Evolutionary conservation across 2,888 invertebrate genomes (phyloP).

Genomic region (Thelaira solivaga): DNA sequence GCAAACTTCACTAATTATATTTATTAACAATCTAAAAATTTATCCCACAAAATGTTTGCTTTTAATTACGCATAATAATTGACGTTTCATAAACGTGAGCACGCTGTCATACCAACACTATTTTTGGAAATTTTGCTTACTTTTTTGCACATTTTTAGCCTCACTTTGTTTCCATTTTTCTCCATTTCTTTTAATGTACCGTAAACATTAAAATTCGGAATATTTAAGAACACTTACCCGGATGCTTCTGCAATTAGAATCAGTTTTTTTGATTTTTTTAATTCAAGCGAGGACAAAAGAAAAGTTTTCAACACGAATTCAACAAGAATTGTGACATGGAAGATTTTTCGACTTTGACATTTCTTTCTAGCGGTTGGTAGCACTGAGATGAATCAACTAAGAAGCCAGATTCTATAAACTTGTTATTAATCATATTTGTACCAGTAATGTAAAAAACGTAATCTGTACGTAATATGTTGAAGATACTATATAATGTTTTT

Average conservation of each 20-base stretch:
- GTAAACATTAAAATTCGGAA: not conserved
- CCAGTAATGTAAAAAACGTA: not conserved
- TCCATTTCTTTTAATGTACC: too few relatives aligned
- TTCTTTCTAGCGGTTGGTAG: conserved; percentile 24
- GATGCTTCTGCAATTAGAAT: conserved; percentile 66
- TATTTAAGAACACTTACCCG: conserved; percentile 62
- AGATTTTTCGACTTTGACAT: conserved; percentile 55
- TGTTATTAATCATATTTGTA: not conserved
- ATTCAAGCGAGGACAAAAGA: conserved; percentile 60
- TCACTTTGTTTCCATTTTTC: conserved; percentile 25
- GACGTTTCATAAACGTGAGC: conserved; percentile 17
- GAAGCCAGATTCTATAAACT: conserved; percentile 15
- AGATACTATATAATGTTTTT: too few relatives aligned
- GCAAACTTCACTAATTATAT: too few relatives aligned
- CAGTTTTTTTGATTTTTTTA: conserved; percentile 63
- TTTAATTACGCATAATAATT: not conserved
- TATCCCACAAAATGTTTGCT: too few relatives aligned
- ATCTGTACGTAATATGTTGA: too few relatives aligned
- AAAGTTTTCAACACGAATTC: conserved; percentile 67
- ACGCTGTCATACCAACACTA: conserved; percentile 11
- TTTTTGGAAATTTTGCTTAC: conserved; percentile 29
- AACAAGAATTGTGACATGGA: conserved; percentile 68
- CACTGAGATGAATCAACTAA: not conserved
- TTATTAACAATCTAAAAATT: too few relatives aligned
- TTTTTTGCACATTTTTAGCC: conserved; percentile 44